Evolutionary conservation across 2,888 invertebrate genomes (phyloP).

Genomic region (Lochmaea capreae): DNA sequence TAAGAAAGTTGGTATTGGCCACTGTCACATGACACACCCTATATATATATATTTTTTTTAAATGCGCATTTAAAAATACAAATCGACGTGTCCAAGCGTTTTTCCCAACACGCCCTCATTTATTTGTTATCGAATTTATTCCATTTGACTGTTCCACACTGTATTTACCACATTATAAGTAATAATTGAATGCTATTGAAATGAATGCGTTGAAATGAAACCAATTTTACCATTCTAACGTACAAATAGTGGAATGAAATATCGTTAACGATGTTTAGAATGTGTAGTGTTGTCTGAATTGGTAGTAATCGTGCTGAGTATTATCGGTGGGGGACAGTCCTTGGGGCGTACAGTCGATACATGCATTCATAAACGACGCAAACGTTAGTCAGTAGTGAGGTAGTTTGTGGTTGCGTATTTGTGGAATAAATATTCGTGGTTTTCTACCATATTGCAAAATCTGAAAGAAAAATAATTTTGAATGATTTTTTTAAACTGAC

Average conservation of each 20-base stretch:
- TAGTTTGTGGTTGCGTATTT: background rate
- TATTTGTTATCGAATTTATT: too few species aligned
- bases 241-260: background rate
- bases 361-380: background rate
- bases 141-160: too few species aligned
- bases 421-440: background rate
- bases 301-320: background rate
- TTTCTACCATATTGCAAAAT: background rate
- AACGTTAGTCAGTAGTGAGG: background rate
- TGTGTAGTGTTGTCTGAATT: background rate
- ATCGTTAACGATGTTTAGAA: background rate
- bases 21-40: too few species aligned
- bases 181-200: background rate
- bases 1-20: too few species aligned
- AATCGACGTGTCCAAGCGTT: too few species aligned
- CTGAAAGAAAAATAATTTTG: background rate
- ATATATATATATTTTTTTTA: too few species aligned
- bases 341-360: background rate
- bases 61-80: too few species aligned
- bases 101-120: too few species aligned
- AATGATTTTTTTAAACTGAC: background rate
- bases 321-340: constrained; percentile 1
- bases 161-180: background rate
- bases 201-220: background rate
- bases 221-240: background rate